Evolutionary conservation across 2,113 vertebrate genomes (phyloP).

Genomic region (Phylloscopus trochiloides): DNA sequence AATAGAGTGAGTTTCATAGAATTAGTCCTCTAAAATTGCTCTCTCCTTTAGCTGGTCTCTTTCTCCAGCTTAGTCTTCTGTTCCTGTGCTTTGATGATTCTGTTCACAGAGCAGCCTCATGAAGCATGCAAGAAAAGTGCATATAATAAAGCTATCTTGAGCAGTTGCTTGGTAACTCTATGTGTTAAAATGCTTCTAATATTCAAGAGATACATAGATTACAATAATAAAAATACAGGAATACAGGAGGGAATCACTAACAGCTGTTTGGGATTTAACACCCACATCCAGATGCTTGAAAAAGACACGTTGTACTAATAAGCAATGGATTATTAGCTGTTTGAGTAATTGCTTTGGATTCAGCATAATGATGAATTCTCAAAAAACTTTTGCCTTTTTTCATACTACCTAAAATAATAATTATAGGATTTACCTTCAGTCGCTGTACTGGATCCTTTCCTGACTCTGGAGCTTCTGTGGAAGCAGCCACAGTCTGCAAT

Average conservation of each 20-base stretch:
- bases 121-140: neutral
- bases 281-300: slow-evolving; percentile 28
- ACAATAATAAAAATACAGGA: slow-evolving; percentile 16
- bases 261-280: slow-evolving; percentile 50
- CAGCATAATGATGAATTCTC: neutral
- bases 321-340: slow-evolving; percentile 8
- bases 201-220: slow-evolving; percentile 5
- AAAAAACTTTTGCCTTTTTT: neutral
- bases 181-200: slow-evolving; percentile 34
- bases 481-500: neutral
- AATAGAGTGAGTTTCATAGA: neutral
- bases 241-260: slow-evolving; percentile 29
- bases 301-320: slow-evolving; percentile 16
- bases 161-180: slow-evolving; percentile 37
- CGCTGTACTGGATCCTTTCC: neutral
- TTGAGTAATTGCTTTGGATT: slow-evolving; percentile 15
- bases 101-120: neutral
- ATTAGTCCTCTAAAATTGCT: neutral
- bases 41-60: neutral
- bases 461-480: neutral
- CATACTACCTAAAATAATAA: neutral
- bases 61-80: neutral
- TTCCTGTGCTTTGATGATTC: neutral
- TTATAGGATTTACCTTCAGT: neutral
- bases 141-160: slow-evolving; percentile 3